Evolutionary conservation across 1,140 invertebrate species (phyloP), one percentile per base, ranked within the genome.

Genomic region (Thalassaphorura encarpata): DNA sequence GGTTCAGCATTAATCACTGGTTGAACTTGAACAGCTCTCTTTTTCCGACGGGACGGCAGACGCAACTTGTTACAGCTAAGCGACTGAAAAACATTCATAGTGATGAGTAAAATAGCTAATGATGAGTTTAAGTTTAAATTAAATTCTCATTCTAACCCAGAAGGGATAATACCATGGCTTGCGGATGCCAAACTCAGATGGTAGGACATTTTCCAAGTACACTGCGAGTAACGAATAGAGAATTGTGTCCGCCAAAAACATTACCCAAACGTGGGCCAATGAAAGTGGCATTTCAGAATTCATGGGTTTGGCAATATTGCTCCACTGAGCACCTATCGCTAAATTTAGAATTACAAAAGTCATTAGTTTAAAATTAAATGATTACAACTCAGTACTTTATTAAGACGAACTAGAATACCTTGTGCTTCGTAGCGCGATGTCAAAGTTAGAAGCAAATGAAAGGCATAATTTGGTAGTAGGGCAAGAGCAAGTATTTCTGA

Each of bases 121-220:
- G 19, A 42, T 21, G 27, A 54, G 6, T 26, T 42, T n/a, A n/a
- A n/a, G n/a, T n/a, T n/a, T n/a, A n/a, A n/a, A n/a, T n/a, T 11
- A 36, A 8, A 26, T 21, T 27, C 18, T 15, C 3, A 21, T 19
- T 24, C 15, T 64, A 67, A 74, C 72, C 27, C 77, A 81, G 46
- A 85, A 79, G 1, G 80, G 81, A 56, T 83, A 89, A 65, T 87
- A 83, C 83, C 83, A 87, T 1, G 79, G 80, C 54, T 78, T 71
- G 0, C 81, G 76, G 0, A 86, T 78, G 0, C 85, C 85, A 64
- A 77, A 83, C 33, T 78, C 70, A 0, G 83, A 83, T 8, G 85
- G 84, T 50, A 79, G 76, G n/a, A 88, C 76, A 66, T 80, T 80
- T 67, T 86, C 84, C 4, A 87, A 72, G 65, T 88, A 88, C 67